Evolutionary conservation across 2,797 vertebrate species (phyloP).

Genomic region (Chaenodraco wilsoni): DNA sequence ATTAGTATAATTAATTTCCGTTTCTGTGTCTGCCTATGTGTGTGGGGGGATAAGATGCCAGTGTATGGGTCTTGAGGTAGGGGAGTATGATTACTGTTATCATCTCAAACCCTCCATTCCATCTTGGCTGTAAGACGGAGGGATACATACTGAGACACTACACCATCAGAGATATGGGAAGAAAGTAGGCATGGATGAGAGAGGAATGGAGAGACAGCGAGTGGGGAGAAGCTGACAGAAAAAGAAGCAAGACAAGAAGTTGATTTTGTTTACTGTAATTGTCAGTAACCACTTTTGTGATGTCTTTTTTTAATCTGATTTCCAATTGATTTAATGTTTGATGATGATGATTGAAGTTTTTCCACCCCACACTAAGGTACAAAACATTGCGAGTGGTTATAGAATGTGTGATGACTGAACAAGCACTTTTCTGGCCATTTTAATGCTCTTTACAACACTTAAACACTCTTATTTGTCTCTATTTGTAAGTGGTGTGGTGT

Average conservation of each 20-base stretch:
- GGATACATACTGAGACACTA: slow-evolving; percentile 1
- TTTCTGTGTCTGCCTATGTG: slow-evolving; percentile 30
- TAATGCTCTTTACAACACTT: background rate
- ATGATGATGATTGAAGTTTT: background rate
- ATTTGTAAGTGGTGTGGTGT: no score
- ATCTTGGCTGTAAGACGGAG: slow-evolving; percentile 26
- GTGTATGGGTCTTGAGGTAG: slow-evolving; percentile 20
- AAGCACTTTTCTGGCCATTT: background rate
- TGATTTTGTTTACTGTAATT: background rate
- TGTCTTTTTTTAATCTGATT: slow-evolving; percentile 3
- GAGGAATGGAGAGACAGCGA: background rate
- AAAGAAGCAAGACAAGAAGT: background rate
- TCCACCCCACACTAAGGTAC: background rate
- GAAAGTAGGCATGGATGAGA: background rate
- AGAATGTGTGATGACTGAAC: background rate
- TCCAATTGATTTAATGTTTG: background rate
- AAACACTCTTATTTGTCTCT: background rate
- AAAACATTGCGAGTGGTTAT: no score
- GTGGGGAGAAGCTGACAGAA: background rate
- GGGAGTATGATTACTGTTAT: slow-evolving; percentile 55
- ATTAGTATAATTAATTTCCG: slow-evolving; percentile 53
- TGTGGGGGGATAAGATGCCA: background rate
- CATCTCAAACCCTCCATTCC: slow-evolving; percentile 41
- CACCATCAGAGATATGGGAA: background rate
- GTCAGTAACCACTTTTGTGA: background rate